phyloP scores from a whole-genome alignment of 2,888 invertebrate genomes.

The Strigamia maritima region DNA sequence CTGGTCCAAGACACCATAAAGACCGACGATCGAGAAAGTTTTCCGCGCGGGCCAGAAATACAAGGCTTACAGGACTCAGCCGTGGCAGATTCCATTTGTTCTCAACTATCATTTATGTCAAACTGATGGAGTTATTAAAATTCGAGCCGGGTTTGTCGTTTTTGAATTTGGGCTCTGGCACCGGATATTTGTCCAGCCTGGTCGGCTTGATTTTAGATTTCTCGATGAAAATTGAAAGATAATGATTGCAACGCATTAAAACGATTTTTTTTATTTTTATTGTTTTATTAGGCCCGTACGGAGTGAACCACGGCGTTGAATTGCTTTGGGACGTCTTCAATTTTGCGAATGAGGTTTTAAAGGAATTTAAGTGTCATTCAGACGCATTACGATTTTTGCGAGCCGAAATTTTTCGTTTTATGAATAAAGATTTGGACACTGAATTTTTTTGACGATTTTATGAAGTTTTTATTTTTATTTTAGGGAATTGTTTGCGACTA shows the following conservation, averaged over 20 bases:
- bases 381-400: conserved; percentile 75
- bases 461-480: too few relatives aligned
- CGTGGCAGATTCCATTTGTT: conserved; percentile 82
- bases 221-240: too few relatives aligned
- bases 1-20: conserved; percentile 69
- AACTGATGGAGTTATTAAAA: conserved; percentile 76
- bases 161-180: conserved; percentile 87
- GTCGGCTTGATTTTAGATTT: conserved; percentile 74
- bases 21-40: conserved; percentile 67
- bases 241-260: too few relatives aligned
- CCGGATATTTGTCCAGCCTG: conserved; percentile 85
- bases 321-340: conserved; percentile 66
- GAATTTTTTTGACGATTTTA: too few relatives aligned
- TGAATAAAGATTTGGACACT: conserved; percentile 50
- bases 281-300: conserved; percentile 58
- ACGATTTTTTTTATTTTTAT: conserved; percentile 35
- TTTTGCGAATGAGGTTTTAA: conserved; percentile 69
- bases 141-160: conserved; percentile 74
- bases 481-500: conserved; percentile 66
- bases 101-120: conserved; percentile 84
- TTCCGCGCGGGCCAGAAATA: conserved; percentile 67
- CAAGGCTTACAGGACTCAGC: conserved; percentile 72
- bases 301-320: conserved; percentile 83
- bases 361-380: conserved; percentile 67
- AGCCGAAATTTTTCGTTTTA: conserved; percentile 73